Evolutionary conservation across 2,797 vertebrate species (phyloP).

Genomic region (Thaleichthys pacificus): DNA sequence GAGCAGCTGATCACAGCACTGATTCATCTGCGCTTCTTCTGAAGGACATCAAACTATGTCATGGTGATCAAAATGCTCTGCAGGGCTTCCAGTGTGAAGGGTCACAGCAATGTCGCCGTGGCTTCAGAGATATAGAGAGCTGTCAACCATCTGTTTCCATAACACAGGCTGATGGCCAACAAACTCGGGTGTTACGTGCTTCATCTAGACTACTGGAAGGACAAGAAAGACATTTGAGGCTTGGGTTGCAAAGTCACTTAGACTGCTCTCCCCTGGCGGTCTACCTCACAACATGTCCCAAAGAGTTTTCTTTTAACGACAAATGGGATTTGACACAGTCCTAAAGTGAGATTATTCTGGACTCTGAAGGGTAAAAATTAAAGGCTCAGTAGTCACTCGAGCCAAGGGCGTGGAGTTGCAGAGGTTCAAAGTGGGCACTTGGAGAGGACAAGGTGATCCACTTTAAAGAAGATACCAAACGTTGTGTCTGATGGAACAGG

Average conservation of each 20-base stretch:
- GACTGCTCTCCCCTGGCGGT: too few relatives aligned
- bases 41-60: not conserved
- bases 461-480: too few relatives aligned
- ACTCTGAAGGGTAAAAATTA: too few relatives aligned
- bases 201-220: not conserved
- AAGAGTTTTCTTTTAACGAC: too few relatives aligned
- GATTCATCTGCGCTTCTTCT: not conserved
- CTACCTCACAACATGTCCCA: too few relatives aligned
- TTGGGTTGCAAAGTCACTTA: too few relatives aligned
- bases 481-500: slow-evolving; percentile 6
- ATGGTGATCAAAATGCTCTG: not conserved
- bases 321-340: too few relatives aligned
- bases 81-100: not conserved
- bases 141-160: not conserved
- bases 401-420: not conserved
- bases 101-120: not conserved
- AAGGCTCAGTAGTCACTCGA: not conserved
- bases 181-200: not conserved
- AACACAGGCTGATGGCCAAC: not conserved
- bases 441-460: not conserved
- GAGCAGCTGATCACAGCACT: not conserved
- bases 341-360: too few relatives aligned
- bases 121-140: not conserved
- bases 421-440: not conserved
- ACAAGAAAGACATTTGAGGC: too few relatives aligned